Percentiles rank a stretch among this genome's conserved stretches.
These are phyloP conservation scores for Stigmatopora argus DNA, from an alignment of 2,113 vertebrate genomes.

Conservation along the genomic window DNA sequence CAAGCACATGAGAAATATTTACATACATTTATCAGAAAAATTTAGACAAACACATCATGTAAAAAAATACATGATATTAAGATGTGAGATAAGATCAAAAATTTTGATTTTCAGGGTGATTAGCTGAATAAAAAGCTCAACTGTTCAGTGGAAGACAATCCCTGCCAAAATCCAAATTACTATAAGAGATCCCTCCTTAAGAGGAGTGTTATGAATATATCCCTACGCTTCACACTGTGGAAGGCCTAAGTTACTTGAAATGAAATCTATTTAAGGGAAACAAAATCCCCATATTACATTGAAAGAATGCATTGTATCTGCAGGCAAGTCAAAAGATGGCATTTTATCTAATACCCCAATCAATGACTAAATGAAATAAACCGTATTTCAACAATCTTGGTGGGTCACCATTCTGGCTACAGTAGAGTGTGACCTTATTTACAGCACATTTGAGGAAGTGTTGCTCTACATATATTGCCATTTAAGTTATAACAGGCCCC, in stretches of 20 bases:
- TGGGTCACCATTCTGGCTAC: too few species aligned
- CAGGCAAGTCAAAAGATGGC: too few species aligned
- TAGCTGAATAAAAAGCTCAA: conserved; percentile 18
- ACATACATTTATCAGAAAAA: background rate
- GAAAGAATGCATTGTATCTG: too few species aligned
- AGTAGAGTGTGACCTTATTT: too few species aligned
- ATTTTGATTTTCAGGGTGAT: conserved; percentile 12
- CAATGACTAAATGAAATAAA: too few species aligned
- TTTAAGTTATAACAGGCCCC: background rate
- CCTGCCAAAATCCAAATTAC: conserved; percentile 24
- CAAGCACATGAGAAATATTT: background rate
- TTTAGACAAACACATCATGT: background rate
- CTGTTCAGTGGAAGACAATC: conserved; percentile 18
- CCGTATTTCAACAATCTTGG: too few species aligned
- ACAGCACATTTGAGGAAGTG: too few species aligned
- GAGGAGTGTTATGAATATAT: conserved; percentile 22
- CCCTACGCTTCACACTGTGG: background rate
- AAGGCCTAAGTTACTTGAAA: too few species aligned
- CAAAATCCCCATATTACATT: too few species aligned
- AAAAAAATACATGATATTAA: background rate
- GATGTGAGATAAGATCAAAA: background rate
- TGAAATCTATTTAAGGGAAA: too few species aligned
- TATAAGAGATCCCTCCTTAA: conserved; percentile 20
- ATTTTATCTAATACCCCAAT: too few species aligned
- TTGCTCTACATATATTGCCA: background rate